Percentiles rank a stretch among this genome's conserved stretches.
Conservation (phyloP, 2,888 invertebrate genomes). For the Diabrotica balteata region DNA sequence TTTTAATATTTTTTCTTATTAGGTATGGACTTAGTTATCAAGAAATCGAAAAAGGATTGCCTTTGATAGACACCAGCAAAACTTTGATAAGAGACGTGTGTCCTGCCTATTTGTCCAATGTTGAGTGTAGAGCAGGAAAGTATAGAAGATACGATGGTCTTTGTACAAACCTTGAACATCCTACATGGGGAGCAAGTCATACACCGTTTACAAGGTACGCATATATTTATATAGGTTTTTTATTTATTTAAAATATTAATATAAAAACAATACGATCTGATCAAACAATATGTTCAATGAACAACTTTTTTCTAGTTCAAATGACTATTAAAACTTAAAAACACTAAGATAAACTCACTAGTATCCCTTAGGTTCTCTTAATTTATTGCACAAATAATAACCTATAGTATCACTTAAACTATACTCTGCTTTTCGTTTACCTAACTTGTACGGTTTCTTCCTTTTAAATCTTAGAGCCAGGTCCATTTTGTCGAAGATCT, state of each 20-base stretch:
- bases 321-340: too few relatives aligned
- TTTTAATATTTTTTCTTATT: conserved; percentile 30
- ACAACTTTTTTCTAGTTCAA: too few relatives aligned
- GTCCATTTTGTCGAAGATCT: neutral
- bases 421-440: too few relatives aligned
- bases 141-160: conserved; percentile 87
- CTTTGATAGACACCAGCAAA: conserved; percentile 86
- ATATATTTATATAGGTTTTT: neutral
- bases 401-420: too few relatives aligned
- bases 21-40: conserved; percentile 86
- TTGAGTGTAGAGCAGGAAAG: conserved; percentile 87
- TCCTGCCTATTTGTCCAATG: conserved; percentile 85
- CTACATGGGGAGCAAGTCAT: conserved; percentile 88
- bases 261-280: too few relatives aligned
- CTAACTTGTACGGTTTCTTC: too few relatives aligned
- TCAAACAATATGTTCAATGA: too few relatives aligned
- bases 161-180: conserved; percentile 87
- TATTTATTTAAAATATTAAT: too few relatives aligned
- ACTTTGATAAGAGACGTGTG: conserved; percentile 86
- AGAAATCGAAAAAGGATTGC: conserved; percentile 86
- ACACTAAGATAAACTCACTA: too few relatives aligned
- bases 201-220: conserved; percentile 81
- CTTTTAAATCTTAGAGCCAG: too few relatives aligned
- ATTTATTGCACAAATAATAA: too few relatives aligned
- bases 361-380: too few relatives aligned